Evolutionary conservation across 2,888 invertebrate genomes (phyloP), one percentile per base, ranked within the genome.

Genomic region (Troglohyphantes excavatus): DNA sequence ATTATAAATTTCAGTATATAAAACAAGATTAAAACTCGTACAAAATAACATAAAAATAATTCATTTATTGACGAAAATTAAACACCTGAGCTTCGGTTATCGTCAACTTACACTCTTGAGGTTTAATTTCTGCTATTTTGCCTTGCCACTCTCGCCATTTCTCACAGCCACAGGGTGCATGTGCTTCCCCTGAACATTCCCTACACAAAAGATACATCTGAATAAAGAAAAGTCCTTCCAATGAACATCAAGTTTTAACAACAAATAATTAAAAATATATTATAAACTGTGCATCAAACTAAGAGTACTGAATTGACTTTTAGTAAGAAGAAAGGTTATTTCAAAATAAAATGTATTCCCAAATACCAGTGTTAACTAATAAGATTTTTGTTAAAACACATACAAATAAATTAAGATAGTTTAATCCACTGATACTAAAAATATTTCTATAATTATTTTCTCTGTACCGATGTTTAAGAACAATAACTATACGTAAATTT

Each of bases 141-240:
- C 94, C 93, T 91, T 94, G 94, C 95, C 95, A 95, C 91, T 94
- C 95, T 92, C 94, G 94, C 95, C 96, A 96, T 92, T 95, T 95
- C 19, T 94, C 94, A 93, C 96, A 96, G 65, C 95, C 95, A 91
- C 95, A 95, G 0, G 96, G 96, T 78, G 96, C 95, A 93, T 96
- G 96, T 2, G 96, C 95, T 91, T 96, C 95, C 0, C 94, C 94
- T 68, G 94, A 92, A 92, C 95, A 95, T 91, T 95, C 95, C 95
- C 95, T 95, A 92, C 23, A 65, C 13, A 13, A 26, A 21, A 33
- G 9, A 9, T 9, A 33, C 9, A 33, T 6, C 9, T 33, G 33
- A 9, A 33, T 33, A 33, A 3, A 33, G n/a, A n/a, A n/a, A n/a
- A n/a, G n/a, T 19, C 9, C n/a, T 59, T n/a, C 19, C 6, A 9